Conservation (phyloP, 2,888 invertebrate genomes). For the Stegana nigrithorax region DNA sequence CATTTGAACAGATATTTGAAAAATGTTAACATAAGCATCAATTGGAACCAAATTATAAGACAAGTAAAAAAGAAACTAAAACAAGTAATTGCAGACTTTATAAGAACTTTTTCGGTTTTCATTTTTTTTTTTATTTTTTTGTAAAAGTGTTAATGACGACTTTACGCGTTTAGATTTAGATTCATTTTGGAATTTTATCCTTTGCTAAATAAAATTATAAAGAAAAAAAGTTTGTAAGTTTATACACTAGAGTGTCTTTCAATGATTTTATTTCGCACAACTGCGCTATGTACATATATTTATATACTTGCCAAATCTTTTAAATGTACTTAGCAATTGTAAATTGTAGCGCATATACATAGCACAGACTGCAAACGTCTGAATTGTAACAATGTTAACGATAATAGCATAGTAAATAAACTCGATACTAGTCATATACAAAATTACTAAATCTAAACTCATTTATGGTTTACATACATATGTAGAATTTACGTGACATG, state of each 20-base stretch:
- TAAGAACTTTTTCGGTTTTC: no score
- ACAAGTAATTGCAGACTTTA: constrained; percentile 52
- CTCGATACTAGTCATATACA: no score
- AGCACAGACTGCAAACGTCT: no score
- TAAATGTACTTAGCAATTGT: no score
- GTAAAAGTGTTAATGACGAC: constrained; percentile 24
- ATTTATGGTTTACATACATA: no score
- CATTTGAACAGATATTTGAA: constrained; percentile 21
- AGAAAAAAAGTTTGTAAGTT: neutral
- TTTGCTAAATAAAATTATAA: neutral
- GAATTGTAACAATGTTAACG: no score
- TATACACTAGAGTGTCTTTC: neutral
- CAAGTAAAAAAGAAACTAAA: constrained; percentile 39
- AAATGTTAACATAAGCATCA: constrained; percentile 63
- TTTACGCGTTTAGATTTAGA: neutral
- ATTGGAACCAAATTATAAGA: constrained; percentile 63
- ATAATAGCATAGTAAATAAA: no score
- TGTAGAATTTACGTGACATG: no score
- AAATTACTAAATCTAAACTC: no score
- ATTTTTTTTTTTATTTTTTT: constrained; percentile 45
- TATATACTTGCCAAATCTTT: no score
- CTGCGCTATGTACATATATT: no score
- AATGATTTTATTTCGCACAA: constrained; percentile 5
- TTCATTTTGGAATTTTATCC: constrained; percentile 21
- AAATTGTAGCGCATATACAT: no score